Evolutionary conservation across 2,888 invertebrate genomes (phyloP).

Genomic region (Cheilosia vernalis): DNA sequence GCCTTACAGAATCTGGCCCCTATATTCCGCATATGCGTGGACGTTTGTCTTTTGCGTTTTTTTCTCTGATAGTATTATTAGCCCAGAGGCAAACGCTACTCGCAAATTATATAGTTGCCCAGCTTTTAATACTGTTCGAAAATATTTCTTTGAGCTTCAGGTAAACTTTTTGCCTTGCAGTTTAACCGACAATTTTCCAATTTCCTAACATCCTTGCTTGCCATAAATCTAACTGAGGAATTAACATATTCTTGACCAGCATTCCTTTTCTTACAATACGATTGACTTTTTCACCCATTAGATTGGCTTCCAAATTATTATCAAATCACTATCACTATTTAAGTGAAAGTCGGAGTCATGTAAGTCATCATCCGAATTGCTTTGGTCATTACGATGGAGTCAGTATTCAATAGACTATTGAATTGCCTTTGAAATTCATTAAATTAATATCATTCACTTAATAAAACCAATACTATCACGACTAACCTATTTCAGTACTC

Average conservation of each 20-base stretch:
- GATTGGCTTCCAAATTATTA: not conserved
- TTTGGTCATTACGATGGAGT: constrained; percentile 11
- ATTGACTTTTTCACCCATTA: constrained; percentile 9
- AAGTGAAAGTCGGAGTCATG: constrained; percentile 5
- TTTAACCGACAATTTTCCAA: constrained; percentile 2
- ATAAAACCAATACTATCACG: not conserved
- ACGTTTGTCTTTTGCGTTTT: not conserved
- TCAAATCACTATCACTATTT: no score
- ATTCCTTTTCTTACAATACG: no score
- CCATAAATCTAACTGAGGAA: constrained; percentile 4
- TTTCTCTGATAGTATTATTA: constrained; percentile 18
- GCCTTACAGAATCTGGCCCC: not conserved
- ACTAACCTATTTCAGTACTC: constrained; percentile 12
- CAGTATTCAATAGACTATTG: constrained; percentile 10
- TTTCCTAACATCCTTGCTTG: no score
- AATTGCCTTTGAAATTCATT: constrained; percentile 19
- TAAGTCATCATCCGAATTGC: constrained; percentile 17
- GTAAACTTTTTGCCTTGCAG: not conserved
- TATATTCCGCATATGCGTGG: not conserved
- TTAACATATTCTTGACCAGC: constrained; percentile 12
- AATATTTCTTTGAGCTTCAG: not conserved
- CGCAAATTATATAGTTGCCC: constrained; percentile 18
- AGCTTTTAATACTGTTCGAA: not conserved
- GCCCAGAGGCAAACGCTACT: not conserved
- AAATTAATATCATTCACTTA: constrained; percentile 11